Base-by-base conservation (phyloP, 2,888 invertebrate genomes). In the Leucoma salicis region DNA sequence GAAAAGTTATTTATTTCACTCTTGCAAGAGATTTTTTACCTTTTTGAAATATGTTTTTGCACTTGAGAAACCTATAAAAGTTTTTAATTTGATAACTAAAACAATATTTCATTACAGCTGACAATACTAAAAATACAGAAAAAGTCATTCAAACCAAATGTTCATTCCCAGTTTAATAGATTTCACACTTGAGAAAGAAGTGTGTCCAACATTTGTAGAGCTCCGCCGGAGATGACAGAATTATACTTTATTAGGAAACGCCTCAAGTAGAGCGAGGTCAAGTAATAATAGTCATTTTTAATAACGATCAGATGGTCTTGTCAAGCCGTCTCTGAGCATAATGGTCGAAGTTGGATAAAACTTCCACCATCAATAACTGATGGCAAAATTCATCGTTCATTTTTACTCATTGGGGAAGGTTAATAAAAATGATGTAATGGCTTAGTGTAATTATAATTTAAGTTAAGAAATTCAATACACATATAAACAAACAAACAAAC, bases 341-440 rank as follows among this genome's bases (percentile, higher is more conserved):
- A 83, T 83, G 81, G 79, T 57, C 57, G 58, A 82, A 82, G 73
- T 82, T 82, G 67, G 62, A 60, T 59, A 48, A 46, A 76, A 82
- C 69, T 78, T 76, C 58, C 66, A 72, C 73, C 78, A 78, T 83
- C 77, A 76, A 79, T 82, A 82, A 83, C 78, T 79, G 78, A 82
- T 78, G 79, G 70, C 56, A 58, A 46, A 57, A 65, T 63, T 63
- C 56, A 28, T 24, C 14, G 14, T 27, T 31, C 31, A 29, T 33
- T 61, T 62, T 57, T 55, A 47, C 49, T 57, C 55, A 50, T 55
- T 44, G 29, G 29, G 14, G 12, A 44, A 38, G 31, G 46, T 29
- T 38, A 18, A 46, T 45, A 39, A 44, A 42, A 5, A 29, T 11
- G 13, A 46, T 41, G 42, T 42, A 51, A 39, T 25, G 35, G 49